Evolutionary conservation across 2,797 vertebrate genomes (phyloP), one percentile per base, ranked within the genome.

Genomic region (Oryzias dopingdopingensis): DNA sequence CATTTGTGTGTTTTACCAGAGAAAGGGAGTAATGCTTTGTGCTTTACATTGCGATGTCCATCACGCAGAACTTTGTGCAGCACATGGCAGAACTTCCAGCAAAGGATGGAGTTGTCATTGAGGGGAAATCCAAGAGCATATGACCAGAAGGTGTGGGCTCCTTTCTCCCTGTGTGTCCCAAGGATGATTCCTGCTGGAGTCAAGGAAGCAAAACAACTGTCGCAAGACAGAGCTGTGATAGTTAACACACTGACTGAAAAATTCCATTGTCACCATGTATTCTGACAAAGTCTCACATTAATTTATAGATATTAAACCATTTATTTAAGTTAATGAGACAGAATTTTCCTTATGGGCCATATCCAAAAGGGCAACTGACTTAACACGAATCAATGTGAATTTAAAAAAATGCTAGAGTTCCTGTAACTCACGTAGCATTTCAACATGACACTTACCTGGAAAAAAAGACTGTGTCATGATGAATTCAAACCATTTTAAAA

Each of bases 51-150:
- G 47, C 87, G 92, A 82, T 99, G 97, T 7, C 97, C 97, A 0
- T 99, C 97, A 0, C 96, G 91, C 46, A 99, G 91, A 42, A 99
- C 86, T 86, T 99, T 99, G 90, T 99, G 97, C 18, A 99, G 84
- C 3, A 99, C 96, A 0, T 98, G 95, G 86, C 95, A 99, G 90
- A 99, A 98, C 87, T 99, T 99, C 97, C 97, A 99, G 90, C 95
- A 95, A 80, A 99, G 92, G 86, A 99, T 94, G 80, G 97, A 90
- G 48, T 92, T 99, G 90, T 91, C 93, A 71, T 93, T 83, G 61
- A 98, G 84, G 0, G 97, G 95, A 58, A 99, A 92, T 17, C 96
- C 96, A 1, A 97, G 92, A 52, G 96, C 94, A 0, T 98, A 98
- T 20, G 96, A 96, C 97, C 97, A 99, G 88, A 99, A 99, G 49